phyloP scores from a whole-genome alignment of 1,140 invertebrate genomes.

The Hylaeus anthracinus region DNA sequence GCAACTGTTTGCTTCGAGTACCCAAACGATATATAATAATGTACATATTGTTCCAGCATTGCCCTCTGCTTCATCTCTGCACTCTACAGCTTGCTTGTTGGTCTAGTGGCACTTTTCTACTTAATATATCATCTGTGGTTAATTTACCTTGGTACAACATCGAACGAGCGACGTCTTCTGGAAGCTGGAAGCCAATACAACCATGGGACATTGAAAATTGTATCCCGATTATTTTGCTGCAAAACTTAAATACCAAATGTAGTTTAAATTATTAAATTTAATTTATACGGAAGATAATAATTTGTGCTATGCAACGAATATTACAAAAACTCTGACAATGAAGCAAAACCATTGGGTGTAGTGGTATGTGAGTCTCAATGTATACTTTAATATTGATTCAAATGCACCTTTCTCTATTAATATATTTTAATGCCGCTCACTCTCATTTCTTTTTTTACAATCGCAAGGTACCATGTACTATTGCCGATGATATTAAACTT shows the following conservation, averaged over 20 bases:
- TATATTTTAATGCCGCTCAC: constrained; percentile 29
- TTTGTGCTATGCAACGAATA: constrained; percentile 23
- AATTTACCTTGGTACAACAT: constrained; percentile 73
- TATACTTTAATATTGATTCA: constrained; percentile 29
- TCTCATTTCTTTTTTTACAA: constrained; percentile 1
- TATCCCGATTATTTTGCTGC: constrained; percentile 72
- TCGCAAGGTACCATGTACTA: neutral
- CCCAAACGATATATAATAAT: constrained; percentile 54
- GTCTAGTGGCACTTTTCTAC: constrained; percentile 72
- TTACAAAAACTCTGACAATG: constrained; percentile 23
- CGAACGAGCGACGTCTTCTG: constrained; percentile 70
- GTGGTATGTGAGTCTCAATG: constrained; percentile 25
- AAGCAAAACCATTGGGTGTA: constrained; percentile 24
- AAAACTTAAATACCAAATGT: constrained; percentile 65
- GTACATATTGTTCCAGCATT: constrained; percentile 74
- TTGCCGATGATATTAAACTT: constrained; percentile 16
- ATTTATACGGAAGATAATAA: constrained; percentile 29
- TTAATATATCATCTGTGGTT: constrained; percentile 77
- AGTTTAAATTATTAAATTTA: constrained; percentile 46
- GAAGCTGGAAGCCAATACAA: constrained; percentile 58
- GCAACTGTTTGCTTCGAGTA: constrained; percentile 49
- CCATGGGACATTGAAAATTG: constrained; percentile 67
- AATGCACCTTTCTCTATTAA: constrained; percentile 16
- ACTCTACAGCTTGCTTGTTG: constrained; percentile 77
- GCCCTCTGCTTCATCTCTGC: constrained; percentile 79